Conservation (phyloP, 2,113 vertebrate genomes). For the Actinemys pallida region DNA sequence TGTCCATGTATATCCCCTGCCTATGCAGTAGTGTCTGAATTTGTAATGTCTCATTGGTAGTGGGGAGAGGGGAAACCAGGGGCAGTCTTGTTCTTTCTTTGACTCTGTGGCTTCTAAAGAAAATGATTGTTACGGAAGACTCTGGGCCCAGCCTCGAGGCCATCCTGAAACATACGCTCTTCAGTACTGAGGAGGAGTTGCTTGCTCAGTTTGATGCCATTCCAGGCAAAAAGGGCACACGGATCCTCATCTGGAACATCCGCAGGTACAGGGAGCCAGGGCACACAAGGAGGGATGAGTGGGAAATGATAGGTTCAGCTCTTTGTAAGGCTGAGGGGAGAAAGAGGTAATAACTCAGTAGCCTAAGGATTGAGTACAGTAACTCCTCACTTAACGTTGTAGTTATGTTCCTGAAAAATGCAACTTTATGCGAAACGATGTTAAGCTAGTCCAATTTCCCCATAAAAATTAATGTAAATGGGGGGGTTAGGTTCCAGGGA, state of each 20-base stretch:
- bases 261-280: slow-evolving; percentile 75
- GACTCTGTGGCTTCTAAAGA: slow-evolving; percentile 78
- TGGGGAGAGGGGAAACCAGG: neutral
- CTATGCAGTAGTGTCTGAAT: neutral
- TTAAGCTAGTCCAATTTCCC: too few species aligned
- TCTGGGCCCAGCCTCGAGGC: slow-evolving; percentile 85
- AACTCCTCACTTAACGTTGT: too few species aligned
- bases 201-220: slow-evolving; percentile 83
- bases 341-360: neutral
- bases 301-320: neutral
- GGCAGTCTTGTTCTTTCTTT: slow-evolving; percentile 69
- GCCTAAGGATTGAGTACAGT: neutral
- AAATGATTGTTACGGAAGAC: slow-evolving; percentile 85
- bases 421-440: too few species aligned
- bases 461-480: too few species aligned
- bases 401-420: too few species aligned
- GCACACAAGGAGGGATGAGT: rapidly evolving
- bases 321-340: neutral
- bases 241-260: slow-evolving; percentile 89
- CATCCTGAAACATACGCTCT: slow-evolving; percentile 83
- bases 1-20: neutral
- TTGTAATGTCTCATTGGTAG: neutral
- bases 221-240: slow-evolving; percentile 85
- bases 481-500: too few species aligned
- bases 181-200: slow-evolving; percentile 82